phyloP scores from a whole-genome alignment of 2,888 invertebrate species.

The Eupeodes luniger region DNA sequence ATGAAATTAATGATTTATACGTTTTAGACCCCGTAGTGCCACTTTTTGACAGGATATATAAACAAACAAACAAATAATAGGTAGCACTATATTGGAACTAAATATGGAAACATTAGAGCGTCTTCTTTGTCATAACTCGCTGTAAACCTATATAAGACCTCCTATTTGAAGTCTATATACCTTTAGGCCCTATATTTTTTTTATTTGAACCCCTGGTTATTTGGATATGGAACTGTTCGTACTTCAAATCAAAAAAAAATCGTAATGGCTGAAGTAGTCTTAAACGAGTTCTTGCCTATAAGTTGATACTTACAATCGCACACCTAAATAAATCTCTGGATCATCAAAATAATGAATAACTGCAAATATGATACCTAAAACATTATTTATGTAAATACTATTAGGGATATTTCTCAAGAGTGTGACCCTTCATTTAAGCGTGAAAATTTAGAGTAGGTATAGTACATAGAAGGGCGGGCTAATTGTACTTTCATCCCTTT shows the following conservation, averaged over 20 bases:
- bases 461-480: slow-evolving; percentile 64
- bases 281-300: slow-evolving; percentile 26
- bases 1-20: slow-evolving; percentile 57
- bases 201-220: not conserved
- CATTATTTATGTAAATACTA: slow-evolving; percentile 23
- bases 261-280: slow-evolving; percentile 55
- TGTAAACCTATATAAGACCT: not conserved
- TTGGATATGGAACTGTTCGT: not conserved
- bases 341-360: slow-evolving; percentile 20
- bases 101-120: slow-evolving; percentile 22
- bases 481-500: slow-evolving; percentile 63
- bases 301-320: not conserved
- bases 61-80: slow-evolving; percentile 56
- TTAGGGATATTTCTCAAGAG: slow-evolving; percentile 20
- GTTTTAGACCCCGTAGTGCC: slow-evolving; percentile 37
- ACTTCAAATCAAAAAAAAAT: slow-evolving; percentile 11
- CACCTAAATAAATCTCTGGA: slow-evolving; percentile 10
- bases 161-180: not conserved
- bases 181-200: not conserved
- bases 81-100: not conserved
- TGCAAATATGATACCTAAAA: slow-evolving; percentile 35
- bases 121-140: slow-evolving; percentile 42
- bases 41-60: slow-evolving; percentile 41
- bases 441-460: not conserved
- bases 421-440: slow-evolving; percentile 48